Conservation (phyloP, 2,888 invertebrate genomes). For the Xanthorhoe designata region DNA sequence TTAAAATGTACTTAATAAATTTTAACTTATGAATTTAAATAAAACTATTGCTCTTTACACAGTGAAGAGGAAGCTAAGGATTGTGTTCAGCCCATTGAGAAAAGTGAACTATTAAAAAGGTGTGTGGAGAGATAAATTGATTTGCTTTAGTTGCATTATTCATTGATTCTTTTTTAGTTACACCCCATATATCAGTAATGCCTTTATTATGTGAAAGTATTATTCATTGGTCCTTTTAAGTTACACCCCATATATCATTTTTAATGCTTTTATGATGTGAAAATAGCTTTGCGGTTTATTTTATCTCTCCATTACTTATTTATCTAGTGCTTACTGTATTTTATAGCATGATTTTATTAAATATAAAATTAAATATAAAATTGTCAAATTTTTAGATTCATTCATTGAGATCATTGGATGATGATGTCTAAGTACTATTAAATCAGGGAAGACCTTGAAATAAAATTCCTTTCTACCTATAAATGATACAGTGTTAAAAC, state of each 20-base stretch:
- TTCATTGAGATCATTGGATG: too few species aligned
- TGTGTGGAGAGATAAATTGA: constrained; percentile 46
- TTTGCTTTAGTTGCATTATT: constrained; percentile 3
- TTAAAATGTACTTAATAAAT: too few species aligned
- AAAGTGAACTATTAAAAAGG: constrained; percentile 51
- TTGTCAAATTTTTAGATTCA: too few species aligned
- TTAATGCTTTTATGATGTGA: not conserved
- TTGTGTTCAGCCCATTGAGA: constrained; percentile 45
- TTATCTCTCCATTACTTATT: constrained; percentile 43
- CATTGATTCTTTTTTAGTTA: constrained; percentile 6
- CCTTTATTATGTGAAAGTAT: too few species aligned
- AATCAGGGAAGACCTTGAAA: too few species aligned
- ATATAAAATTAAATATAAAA: too few species aligned
- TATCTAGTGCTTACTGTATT: constrained; percentile 48
- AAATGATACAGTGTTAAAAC: too few species aligned
- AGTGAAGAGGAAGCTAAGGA: constrained; percentile 51
- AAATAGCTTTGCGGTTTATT: constrained; percentile 21
- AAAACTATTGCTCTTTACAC: constrained; percentile 33
- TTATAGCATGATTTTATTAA: constrained; percentile 9
- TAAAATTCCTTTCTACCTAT: too few species aligned
- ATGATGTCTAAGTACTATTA: too few species aligned
- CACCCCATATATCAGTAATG: too few species aligned
- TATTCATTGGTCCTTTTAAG: not conserved
- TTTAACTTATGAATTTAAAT: not conserved
- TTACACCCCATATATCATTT: not conserved